A percentile compares a stretch with the other conserved stretches of the same genome.
These are phyloP conservation scores for Lochmaea crataegi DNA, from an alignment of 2,888 invertebrate genomes.

Conservation along the genomic window DNA sequence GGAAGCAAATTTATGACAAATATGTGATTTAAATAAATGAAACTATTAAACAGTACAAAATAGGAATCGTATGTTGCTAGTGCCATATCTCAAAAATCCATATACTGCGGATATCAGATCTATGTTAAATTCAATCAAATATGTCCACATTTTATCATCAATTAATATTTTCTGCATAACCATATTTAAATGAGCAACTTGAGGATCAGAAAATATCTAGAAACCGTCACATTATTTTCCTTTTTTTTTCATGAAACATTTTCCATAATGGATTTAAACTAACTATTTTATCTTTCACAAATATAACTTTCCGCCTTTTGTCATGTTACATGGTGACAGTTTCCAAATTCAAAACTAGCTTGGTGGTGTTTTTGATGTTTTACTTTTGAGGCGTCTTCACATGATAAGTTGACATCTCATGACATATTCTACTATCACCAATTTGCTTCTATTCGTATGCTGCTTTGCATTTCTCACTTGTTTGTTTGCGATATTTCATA, in stretches of 20 bases:
- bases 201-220: too few species aligned
- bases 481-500: constrained; percentile 15
- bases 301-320: constrained; percentile 20
- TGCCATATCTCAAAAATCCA: too few species aligned
- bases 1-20: too few species aligned
- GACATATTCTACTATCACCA: constrained; percentile 33
- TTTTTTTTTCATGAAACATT: not conserved
- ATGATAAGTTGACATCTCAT: constrained; percentile 27
- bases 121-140: too few species aligned
- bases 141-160: too few species aligned
- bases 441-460: constrained; percentile 17
- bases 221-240: not conserved
- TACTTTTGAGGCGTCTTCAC: constrained; percentile 23
- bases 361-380: constrained; percentile 24
- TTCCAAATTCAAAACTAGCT: constrained; percentile 28
- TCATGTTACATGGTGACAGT: constrained; percentile 26
- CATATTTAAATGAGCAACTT: too few species aligned
- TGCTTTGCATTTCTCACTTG: constrained; percentile 8
- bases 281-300: constrained; percentile 24
- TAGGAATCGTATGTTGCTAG: too few species aligned
- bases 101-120: too few species aligned
- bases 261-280: constrained; percentile 18
- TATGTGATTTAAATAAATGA: too few species aligned
- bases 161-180: too few species aligned
- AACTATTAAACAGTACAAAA: too few species aligned